These are phyloP conservation scores for Rhinolophus ferrumequinum DNA, from an alignment of 2,113 vertebrate species.

Conservation along the genomic window DNA sequence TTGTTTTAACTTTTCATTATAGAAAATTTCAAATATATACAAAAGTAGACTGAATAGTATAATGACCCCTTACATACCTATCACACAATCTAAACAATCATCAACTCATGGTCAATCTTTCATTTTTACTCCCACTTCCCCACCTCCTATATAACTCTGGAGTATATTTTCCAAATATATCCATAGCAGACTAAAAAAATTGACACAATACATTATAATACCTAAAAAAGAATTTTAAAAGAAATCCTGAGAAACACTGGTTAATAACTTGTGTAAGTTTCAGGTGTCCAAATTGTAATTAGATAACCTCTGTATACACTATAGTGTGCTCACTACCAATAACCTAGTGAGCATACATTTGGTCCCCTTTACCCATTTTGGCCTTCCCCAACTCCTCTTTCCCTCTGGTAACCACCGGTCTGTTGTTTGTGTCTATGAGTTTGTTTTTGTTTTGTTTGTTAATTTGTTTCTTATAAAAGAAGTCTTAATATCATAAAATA, in stretches of 20 bases:
- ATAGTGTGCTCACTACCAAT: background rate
- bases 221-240: conserved; percentile 1
- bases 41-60: background rate
- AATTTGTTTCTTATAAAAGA: background rate
- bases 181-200: background rate
- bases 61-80: background rate
- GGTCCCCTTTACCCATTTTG: too few species aligned
- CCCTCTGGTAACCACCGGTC: background rate
- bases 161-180: background rate
- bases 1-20: conserved; percentile 22
- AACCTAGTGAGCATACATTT: background rate
- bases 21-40: background rate
- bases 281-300: background rate
- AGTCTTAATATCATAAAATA: conserved; percentile 44
- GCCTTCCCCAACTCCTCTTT: too few species aligned
- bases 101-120: background rate
- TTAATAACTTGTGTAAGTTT: background rate
- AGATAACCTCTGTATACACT: background rate
- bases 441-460: background rate
- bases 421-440: background rate
- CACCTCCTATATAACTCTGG: conserved; percentile 3
- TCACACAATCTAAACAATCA: background rate
- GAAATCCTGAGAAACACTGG: background rate
- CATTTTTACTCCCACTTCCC: conserved; percentile 16
- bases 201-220: background rate